phyloP scores from a whole-genome alignment of 2,888 invertebrate genomes.

The Amiota minor region DNA sequence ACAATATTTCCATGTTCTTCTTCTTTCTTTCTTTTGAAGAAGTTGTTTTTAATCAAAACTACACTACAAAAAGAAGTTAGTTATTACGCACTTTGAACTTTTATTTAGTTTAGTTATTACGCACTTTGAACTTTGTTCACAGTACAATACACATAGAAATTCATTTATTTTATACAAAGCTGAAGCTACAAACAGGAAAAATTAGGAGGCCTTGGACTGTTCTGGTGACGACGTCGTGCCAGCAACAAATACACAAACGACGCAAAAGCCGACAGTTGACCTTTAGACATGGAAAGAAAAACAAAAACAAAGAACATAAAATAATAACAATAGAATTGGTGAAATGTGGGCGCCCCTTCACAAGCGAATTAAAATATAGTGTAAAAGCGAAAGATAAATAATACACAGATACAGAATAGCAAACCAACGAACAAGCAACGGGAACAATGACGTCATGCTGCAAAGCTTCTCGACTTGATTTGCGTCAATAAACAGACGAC shows the following conservation, averaged over 20 bases:
- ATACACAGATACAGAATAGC: not conserved
- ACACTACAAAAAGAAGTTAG: too few species aligned
- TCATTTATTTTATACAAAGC: not conserved
- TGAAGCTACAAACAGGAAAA: not conserved
- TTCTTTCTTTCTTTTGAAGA: too few species aligned
- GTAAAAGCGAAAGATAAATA: too few species aligned
- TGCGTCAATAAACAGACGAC: conserved; percentile 13
- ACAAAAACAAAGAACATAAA: not conserved
- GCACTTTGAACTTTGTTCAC: conserved; percentile 15
- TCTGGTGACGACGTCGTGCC: conserved; percentile 38
- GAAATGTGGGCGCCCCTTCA: not conserved
- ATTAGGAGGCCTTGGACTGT: conserved; percentile 44
- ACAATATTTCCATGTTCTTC: too few species aligned
- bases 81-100: not conserved
- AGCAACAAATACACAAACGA: conserved; percentile 20
- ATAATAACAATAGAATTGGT: not conserved
- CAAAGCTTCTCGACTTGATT: not conserved
- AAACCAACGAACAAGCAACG: conserved; percentile 26
- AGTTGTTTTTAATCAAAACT: too few species aligned
- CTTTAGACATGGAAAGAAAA: not conserved
- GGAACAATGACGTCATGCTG: conserved; percentile 26
- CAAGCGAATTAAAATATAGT: too few species aligned
- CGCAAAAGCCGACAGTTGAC: conserved; percentile 18
- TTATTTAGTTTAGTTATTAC: not conserved
- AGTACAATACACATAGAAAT: conserved; percentile 14